Percentiles rank a stretch among this genome's conserved stretches.
Conservation (phyloP, 2,888 invertebrate species). For the Diaphora mendica region DNA sequence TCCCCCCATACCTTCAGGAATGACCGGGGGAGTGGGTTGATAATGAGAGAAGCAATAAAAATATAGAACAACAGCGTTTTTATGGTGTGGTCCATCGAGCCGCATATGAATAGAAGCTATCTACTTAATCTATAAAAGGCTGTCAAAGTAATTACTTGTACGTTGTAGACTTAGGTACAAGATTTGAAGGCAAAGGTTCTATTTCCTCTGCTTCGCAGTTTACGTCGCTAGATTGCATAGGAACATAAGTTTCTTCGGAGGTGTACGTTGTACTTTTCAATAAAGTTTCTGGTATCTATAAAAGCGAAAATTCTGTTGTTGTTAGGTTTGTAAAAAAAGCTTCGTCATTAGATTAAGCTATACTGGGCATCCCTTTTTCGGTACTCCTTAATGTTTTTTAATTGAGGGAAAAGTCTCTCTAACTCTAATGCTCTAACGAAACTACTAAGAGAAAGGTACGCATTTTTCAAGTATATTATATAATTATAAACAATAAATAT, state of each 20-base stretch:
- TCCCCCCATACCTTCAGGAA: not conserved
- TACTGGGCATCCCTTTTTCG: no score
- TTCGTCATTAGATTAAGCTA: not conserved
- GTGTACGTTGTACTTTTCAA: constrained; percentile 65
- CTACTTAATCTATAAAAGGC: not conserved
- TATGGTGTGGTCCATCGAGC: no score
- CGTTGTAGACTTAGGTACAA: constrained; percentile 64
- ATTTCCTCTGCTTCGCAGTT: constrained; percentile 41
- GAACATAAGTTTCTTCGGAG: constrained; percentile 50
- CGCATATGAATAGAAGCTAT: not conserved
- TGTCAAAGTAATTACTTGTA: constrained; percentile 63
- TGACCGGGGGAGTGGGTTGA: no score
- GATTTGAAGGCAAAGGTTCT: constrained; percentile 61
- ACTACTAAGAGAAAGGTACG: no score
- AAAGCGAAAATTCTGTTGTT: constrained; percentile 15
- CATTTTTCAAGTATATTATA: no score
- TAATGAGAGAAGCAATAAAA: no score
- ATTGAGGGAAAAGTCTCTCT: no score
- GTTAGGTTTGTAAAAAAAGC: not conserved
- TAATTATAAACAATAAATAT: no score
- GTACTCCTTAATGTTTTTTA: no score
- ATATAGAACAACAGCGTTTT: no score
- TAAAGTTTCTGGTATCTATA: constrained; percentile 69
- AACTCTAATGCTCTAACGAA: no score
- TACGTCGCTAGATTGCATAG: constrained; percentile 30